These are phyloP conservation scores for Entomobrya proxima DNA, from an alignment of 2,888 invertebrate genomes.

Conservation along the genomic window DNA sequence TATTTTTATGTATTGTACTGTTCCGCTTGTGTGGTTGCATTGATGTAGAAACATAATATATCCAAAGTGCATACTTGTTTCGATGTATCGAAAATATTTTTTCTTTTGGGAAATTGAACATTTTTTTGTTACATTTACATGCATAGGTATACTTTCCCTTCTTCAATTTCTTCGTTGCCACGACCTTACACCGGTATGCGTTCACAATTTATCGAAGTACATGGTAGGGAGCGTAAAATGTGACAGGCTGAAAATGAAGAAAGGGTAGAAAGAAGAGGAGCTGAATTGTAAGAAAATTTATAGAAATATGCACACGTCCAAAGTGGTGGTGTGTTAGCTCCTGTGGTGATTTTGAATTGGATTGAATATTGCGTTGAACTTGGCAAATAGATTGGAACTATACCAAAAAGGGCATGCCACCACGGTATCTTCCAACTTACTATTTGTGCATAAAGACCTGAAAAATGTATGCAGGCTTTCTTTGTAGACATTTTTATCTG, in stretches of 20 bases:
- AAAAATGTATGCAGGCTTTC: not conserved
- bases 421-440: not conserved
- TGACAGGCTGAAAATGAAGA: slow-evolving; percentile 3
- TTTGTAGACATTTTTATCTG: slow-evolving; percentile 6
- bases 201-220: not conserved
- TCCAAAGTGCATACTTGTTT: not conserved
- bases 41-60: not conserved
- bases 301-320: not conserved
- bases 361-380: slow-evolving; percentile 23
- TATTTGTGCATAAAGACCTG: not conserved
- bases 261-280: not conserved
- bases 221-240: not conserved
- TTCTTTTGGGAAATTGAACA: not conserved
- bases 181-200: not conserved
- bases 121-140: too few relatives aligned
- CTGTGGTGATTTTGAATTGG: slow-evolving; percentile 11
- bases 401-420: not conserved
- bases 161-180: not conserved
- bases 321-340: not conserved
- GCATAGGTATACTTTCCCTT: not conserved
- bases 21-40: slow-evolving; percentile 32
- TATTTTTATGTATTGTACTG: slow-evolving; percentile 38
- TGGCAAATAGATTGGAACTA: not conserved
- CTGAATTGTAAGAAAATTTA: not conserved
- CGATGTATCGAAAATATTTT: too few relatives aligned